Evolutionary conservation across 2,113 vertebrate genomes (phyloP), one percentile per base, ranked within the genome.

Genomic region (Sapayoa aenigma): DNA sequence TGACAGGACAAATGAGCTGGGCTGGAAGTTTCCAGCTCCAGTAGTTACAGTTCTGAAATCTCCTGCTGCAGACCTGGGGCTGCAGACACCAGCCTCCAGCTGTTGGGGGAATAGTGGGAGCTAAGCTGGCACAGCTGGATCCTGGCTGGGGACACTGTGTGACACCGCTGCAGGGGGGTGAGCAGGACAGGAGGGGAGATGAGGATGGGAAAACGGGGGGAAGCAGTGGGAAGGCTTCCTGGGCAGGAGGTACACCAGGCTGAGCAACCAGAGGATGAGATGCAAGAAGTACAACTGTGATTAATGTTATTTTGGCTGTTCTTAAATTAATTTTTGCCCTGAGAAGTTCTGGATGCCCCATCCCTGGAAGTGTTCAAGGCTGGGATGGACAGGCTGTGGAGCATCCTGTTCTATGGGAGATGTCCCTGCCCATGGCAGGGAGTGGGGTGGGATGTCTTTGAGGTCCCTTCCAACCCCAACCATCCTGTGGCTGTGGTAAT

Each of bases 101-200:
- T 1, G 2, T 22, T 18, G 14, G 0, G 28, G 69, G 74, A 59
- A 4, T 0, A 59, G 39, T 3, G 6, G 65, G 42, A 53, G 35
- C 50, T 49, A 5, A 37, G 16, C 6, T 28, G 4, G 65, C 35
- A 18, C 30, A 30, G 68, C 24, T 9, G 41, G 72, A 49, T 24
- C 76, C 65, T 1, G 12, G 3, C 33, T 4, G 2, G 35, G 33
- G 58, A 39, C 28, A 31, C 14, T 0, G 0, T 16, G 6, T 0
- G 24, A 69, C 20, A 11, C 52, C 31, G 82, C 47, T 24, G 55
- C 39, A 16, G 6, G 2, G 20, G 35, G 44, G 4, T 7, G 37
- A n/a, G n/a, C n/a, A n/a, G n/a, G n/a, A n/a, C n/a, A n/a, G n/a
- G n/a, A n/a, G n/a, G n/a, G n/a, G n/a, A n/a, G n/a, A n/a, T n/a